Evolutionary conservation across 2,888 invertebrate genomes (phyloP).

Genomic region (Cheilosia grossa): DNA sequence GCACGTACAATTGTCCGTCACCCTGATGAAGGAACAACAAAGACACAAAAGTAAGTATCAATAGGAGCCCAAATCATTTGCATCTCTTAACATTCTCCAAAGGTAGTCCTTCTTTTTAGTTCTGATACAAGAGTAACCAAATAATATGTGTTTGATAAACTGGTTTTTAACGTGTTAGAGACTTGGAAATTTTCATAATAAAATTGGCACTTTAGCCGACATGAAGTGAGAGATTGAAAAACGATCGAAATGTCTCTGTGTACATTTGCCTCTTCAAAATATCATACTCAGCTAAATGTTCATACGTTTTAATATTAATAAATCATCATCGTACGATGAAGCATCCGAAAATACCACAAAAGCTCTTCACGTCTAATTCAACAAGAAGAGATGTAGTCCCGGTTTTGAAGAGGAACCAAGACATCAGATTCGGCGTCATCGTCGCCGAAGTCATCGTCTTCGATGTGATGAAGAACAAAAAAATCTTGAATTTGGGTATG

Average conservation of each 20-base stretch:
- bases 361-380: constrained; percentile 73
- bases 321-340: constrained; percentile 59
- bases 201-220: constrained; percentile 60
- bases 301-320: constrained; percentile 54
- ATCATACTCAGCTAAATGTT: constrained; percentile 21
- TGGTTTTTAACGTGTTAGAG: constrained; percentile 51
- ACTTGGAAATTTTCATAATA: constrained; percentile 46
- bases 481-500: constrained; percentile 44
- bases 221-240: constrained; percentile 63
- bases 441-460: constrained; percentile 23
- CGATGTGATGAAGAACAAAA: constrained; percentile 43
- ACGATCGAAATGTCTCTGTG: constrained; percentile 62
- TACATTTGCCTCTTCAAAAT: constrained; percentile 51
- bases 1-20: no score
- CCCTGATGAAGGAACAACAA: no score
- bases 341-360: constrained; percentile 64
- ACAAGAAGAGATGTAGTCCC: constrained; percentile 63
- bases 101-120: no score
- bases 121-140: neutral
- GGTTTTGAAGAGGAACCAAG: constrained; percentile 61
- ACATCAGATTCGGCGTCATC: constrained; percentile 58
- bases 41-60: no score
- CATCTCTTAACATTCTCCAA: no score
- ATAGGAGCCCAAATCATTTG: no score
- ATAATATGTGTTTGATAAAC: constrained; percentile 14